These are phyloP conservation scores for Tringa solitaria DNA, from an alignment of 2,113 vertebrate genomes.

Conservation along the genomic window DNA sequence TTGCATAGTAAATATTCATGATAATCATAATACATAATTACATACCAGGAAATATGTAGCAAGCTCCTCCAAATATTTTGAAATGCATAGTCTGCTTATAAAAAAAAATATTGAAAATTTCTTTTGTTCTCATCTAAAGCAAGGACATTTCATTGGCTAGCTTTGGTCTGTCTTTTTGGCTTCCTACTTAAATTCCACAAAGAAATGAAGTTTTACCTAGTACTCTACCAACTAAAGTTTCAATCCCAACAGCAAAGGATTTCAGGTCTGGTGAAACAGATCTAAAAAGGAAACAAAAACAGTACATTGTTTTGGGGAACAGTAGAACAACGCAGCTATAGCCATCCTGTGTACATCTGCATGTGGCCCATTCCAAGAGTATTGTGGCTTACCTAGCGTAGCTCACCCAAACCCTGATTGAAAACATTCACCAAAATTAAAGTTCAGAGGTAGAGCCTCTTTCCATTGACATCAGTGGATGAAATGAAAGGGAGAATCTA, in stretches of 20 bases:
- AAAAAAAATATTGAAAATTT: not conserved
- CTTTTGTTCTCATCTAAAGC: not conserved
- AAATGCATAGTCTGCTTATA: not conserved
- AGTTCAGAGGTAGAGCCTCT: not conserved
- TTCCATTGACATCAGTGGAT: not conserved
- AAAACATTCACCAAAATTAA: not conserved
- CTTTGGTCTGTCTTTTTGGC: not conserved
- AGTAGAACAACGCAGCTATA: not conserved
- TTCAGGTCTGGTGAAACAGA: constrained; percentile 85
- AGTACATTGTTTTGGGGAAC: not conserved
- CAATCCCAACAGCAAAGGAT: constrained; percentile 84
- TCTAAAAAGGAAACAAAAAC: constrained; percentile 53
- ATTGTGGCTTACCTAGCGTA: not conserved
- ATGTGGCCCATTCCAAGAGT: accelerated
- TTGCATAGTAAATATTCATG: not conserved
- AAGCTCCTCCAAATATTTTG: not conserved
- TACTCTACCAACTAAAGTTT: constrained; percentile 77
- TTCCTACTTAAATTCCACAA: not conserved
- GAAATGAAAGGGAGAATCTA: not conserved
- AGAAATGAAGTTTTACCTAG: constrained; percentile 72
- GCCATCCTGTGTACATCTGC: not conserved
- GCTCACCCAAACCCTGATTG: not conserved
- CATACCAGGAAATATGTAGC: not conserved
- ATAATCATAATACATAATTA: not conserved
- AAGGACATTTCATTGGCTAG: not conserved